Evolutionary conservation across 2,113 vertebrate genomes (phyloP).

Genomic region (Neomonachus schauinslandi): DNA sequence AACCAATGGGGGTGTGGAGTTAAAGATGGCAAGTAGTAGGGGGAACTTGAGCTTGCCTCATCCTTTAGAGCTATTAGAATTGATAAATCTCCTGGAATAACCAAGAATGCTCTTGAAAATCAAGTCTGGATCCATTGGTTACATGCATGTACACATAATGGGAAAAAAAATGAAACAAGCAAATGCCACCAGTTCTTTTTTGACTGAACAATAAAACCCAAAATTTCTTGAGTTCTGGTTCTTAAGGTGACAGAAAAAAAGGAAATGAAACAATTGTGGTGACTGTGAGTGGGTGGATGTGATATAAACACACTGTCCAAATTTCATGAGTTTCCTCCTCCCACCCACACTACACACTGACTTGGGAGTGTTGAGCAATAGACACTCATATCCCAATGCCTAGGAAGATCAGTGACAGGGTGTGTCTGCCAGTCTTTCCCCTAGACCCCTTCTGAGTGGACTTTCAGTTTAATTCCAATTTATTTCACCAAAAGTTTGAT

Average conservation of each 20-base stretch:
- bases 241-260: background rate
- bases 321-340: background rate
- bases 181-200: background rate
- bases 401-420: background rate
- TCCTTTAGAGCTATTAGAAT: background rate
- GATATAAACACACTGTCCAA: background rate
- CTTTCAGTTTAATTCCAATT: background rate
- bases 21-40: background rate
- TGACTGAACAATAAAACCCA: background rate
- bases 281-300: background rate
- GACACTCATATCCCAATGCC: background rate
- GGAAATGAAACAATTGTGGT: background rate
- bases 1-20: background rate
- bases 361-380: background rate
- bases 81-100: background rate
- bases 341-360: background rate
- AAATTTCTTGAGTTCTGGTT: background rate
- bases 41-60: background rate
- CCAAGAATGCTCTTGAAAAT: conserved; percentile 11
- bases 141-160: background rate
- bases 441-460: background rate
- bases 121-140: background rate
- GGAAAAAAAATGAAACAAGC: background rate
- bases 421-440: background rate
- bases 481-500: conserved; percentile 14